These are phyloP conservation scores for Sarcophaga subvicina DNA, from an alignment of 2,888 invertebrate species.

Conservation along the genomic window DNA sequence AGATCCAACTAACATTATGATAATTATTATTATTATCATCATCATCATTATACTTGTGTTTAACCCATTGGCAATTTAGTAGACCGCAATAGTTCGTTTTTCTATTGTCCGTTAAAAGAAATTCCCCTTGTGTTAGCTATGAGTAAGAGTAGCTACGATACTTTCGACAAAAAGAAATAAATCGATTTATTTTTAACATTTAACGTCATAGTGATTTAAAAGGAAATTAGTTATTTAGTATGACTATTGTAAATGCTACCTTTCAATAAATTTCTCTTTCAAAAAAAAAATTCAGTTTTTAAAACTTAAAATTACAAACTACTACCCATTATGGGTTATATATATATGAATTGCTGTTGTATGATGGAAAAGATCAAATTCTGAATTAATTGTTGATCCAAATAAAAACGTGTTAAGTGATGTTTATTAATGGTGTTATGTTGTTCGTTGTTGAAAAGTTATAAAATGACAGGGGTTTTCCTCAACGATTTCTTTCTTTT, in stretches of 20 bases:
- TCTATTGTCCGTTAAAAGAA: too few species aligned
- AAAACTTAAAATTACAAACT: too few species aligned
- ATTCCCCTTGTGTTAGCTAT: too few species aligned
- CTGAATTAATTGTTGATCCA: constrained; percentile 13
- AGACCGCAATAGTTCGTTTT: neutral
- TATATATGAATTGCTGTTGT: too few species aligned
- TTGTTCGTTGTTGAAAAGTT: neutral
- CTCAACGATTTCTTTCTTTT: neutral
- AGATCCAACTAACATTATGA: constrained; percentile 30
- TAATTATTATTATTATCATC: constrained; percentile 42
- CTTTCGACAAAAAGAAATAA: too few species aligned
- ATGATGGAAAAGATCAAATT: too few species aligned
- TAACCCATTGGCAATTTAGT: constrained; percentile 27
- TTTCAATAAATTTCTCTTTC: too few species aligned
- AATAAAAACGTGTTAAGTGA: constrained; percentile 25
- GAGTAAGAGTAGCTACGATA: too few species aligned
- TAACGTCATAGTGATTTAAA: neutral
- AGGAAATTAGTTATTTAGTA: neutral
- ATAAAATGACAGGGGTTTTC: constrained; percentile 21
- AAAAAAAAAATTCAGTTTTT: too few species aligned
- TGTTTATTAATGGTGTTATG: neutral
- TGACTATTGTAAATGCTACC: neutral
- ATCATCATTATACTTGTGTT: constrained; percentile 23
- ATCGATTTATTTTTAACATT: neutral
- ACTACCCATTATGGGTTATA: too few species aligned